A percentile compares a stretch with the other conserved stretches of the same genome.
Evolutionary conservation across 2,888 invertebrate species (phyloP).

Genomic region (Bombyx huttoni): DNA sequence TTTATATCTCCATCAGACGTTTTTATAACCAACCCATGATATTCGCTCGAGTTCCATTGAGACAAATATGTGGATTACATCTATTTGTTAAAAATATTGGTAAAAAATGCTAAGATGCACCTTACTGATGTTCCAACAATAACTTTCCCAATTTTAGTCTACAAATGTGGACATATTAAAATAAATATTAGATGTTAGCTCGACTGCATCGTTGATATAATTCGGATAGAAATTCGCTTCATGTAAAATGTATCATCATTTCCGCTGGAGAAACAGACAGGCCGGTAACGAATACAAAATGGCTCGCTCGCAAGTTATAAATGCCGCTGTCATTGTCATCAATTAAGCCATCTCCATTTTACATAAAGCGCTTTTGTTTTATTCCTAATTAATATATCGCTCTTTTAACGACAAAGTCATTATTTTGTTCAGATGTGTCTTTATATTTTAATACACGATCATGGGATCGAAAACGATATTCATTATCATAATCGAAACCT

Average conservation of each 20-base stretch:
- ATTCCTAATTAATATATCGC: background rate
- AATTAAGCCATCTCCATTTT: background rate
- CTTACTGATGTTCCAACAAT: too few species aligned
- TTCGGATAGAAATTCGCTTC: background rate
- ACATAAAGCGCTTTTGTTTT: background rate
- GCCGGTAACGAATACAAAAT: slow-evolving; percentile 4
- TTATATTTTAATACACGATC: too few species aligned
- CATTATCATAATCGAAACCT: too few species aligned
- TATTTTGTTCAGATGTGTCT: too few species aligned
- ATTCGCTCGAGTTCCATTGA: too few species aligned
- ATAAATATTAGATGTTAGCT: too few species aligned
- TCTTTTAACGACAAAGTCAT: background rate
- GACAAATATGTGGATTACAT: too few species aligned
- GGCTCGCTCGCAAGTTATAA: slow-evolving; percentile 10
- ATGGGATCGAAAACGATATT: too few species aligned
- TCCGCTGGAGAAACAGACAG: background rate
- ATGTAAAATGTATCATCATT: background rate
- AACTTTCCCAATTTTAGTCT: too few species aligned
- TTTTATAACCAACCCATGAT: background rate
- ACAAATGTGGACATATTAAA: too few species aligned
- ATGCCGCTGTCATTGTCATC: slow-evolving; percentile 7
- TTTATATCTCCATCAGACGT: background rate
- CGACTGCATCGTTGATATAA: background rate
- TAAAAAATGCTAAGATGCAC: too few species aligned
- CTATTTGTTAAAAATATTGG: too few species aligned